phyloP scores from a whole-genome alignment of 2,888 invertebrate species.

The Dicycla oo region DNA sequence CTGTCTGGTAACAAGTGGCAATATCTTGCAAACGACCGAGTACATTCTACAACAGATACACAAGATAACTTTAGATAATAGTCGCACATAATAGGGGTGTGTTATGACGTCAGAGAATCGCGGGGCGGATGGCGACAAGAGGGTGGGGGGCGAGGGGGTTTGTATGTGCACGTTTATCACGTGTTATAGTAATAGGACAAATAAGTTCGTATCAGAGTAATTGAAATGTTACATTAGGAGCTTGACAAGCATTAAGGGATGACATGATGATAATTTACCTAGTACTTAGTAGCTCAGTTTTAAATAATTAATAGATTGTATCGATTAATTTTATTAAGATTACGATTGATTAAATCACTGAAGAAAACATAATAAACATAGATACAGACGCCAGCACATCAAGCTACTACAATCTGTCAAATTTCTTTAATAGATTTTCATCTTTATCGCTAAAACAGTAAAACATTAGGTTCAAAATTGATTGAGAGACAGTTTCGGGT shows the following conservation, averaged over 20 bases:
- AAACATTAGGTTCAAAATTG: too few species aligned
- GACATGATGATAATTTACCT: not conserved
- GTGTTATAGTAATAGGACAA: constrained; percentile 24
- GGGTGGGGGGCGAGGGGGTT: not conserved
- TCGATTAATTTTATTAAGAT: not conserved
- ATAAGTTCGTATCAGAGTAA: constrained; percentile 32
- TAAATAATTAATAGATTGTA: not conserved
- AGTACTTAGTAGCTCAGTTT: not conserved
- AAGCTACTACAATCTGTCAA: too few species aligned
- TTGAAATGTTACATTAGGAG: constrained; percentile 29
- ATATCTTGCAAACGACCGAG: not conserved
- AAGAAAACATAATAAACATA: not conserved
- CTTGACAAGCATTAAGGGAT: constrained; percentile 24
- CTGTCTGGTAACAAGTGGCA: not conserved
- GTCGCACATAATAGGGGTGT: constrained; percentile 33
- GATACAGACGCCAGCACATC: too few species aligned
- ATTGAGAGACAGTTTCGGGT: too few species aligned
- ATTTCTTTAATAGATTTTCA: too few species aligned
- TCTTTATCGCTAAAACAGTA: too few species aligned
- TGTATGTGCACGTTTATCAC: constrained; percentile 8
- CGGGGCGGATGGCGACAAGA: constrained; percentile 16
- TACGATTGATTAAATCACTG: not conserved
- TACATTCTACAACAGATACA: constrained; percentile 23
- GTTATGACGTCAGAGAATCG: constrained; percentile 49
- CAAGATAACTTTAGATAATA: constrained; percentile 35